Conservation (phyloP, 2,797 vertebrate genomes). For the Rousettus madagascariensis region DNA sequence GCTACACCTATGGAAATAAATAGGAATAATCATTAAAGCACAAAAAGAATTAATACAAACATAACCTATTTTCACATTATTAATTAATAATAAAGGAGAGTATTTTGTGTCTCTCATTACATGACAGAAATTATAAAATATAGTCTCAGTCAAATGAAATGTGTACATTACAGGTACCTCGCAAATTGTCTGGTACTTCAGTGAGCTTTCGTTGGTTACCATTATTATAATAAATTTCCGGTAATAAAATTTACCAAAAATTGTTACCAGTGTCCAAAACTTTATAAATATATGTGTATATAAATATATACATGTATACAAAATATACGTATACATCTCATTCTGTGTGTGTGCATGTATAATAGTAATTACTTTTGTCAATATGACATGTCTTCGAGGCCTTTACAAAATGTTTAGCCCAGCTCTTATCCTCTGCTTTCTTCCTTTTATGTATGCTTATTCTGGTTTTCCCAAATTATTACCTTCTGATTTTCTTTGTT, state of each 20-base stretch:
- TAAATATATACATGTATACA: not conserved
- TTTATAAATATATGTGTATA: not conserved
- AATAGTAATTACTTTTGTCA: not conserved
- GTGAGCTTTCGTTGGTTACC: not conserved
- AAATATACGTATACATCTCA: not conserved
- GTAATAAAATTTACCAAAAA: not conserved
- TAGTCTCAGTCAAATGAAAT: slow-evolving; percentile 21
- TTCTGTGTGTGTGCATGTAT: fast-evolving
- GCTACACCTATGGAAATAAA: not conserved
- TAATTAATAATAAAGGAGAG: slow-evolving; percentile 30
- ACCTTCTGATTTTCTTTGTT: not conserved
- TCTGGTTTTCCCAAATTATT: not conserved
- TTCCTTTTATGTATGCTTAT: not conserved
- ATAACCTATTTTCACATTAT: not conserved
- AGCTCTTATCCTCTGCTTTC: fast-evolving
- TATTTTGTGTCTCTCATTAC: not conserved
- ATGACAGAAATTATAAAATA: slow-evolving; percentile 16
- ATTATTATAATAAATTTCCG: slow-evolving; percentile 14
- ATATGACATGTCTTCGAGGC: not conserved
- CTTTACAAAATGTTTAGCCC: not conserved
- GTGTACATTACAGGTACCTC: not conserved
- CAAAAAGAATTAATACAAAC: not conserved
- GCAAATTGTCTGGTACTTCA: not conserved
- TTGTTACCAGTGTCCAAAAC: not conserved
- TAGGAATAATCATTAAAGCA: not conserved